phyloP scores from a whole-genome alignment of 2,113 vertebrate species.

The Phycodurus eques region DNA sequence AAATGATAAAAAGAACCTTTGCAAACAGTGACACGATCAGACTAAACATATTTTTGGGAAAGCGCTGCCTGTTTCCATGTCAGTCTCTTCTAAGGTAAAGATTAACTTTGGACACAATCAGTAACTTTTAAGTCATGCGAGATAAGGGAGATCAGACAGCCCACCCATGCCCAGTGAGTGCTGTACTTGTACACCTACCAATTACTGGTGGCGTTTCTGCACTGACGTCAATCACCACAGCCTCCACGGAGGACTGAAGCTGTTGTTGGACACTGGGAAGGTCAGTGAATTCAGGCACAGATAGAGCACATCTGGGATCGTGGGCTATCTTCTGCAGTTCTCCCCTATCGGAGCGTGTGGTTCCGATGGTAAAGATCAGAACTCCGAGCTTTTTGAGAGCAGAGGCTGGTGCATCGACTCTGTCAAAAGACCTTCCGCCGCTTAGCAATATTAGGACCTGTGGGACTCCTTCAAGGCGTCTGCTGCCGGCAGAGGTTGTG shows the following conservation, averaged over 20 bases:
- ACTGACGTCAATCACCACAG: background rate
- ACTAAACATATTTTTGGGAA: background rate
- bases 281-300: conserved; percentile 49
- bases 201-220: conserved; percentile 13
- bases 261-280: conserved; percentile 41
- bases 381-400: conserved; percentile 40
- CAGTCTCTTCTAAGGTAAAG: background rate
- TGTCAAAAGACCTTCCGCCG: conserved; percentile 47
- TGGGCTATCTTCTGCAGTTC: conserved; percentile 43
- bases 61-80: background rate
- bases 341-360: conserved; percentile 46
- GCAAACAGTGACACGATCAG: background rate
- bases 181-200: conserved; percentile 13
- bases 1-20: background rate
- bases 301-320: conserved; percentile 32
- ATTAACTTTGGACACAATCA: too few relatives aligned
- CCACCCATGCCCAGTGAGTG: background rate
- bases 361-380: conserved; percentile 41
- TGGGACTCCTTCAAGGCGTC: conserved; percentile 71
- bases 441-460: conserved; percentile 69
- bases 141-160: background rate
- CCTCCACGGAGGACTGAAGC: conserved; percentile 23
- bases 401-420: conserved; percentile 31
- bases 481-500: conserved; percentile 75
- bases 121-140: too few relatives aligned